A percentile compares a stretch with the other conserved stretches of the same genome.
These are phyloP conservation scores for Gadopsis bispinosus DNA, from an alignment of 2,797 vertebrate species.

Conservation along the genomic window DNA sequence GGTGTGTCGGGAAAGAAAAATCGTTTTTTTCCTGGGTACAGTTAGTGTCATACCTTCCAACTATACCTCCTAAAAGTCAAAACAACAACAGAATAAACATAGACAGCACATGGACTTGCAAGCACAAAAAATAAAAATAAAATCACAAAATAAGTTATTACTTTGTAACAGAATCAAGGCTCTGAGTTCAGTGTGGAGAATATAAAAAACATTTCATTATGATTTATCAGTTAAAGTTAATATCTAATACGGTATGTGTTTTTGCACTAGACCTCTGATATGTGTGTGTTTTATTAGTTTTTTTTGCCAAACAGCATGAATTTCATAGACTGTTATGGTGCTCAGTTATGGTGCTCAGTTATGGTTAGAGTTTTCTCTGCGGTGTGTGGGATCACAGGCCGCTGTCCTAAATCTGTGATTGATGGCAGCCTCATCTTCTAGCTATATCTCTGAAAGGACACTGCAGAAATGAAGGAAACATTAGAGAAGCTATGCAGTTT, in stretches of 20 bases:
- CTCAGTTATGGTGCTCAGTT: too few species aligned
- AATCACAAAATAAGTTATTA: not conserved
- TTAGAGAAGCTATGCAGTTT: not conserved
- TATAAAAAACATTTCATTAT: not conserved
- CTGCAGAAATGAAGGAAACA: slow-evolving; percentile 23
- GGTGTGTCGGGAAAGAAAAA: not conserved
- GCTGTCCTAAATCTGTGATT: slow-evolving; percentile 34
- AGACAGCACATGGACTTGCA: not conserved
- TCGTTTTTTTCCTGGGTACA: not conserved
- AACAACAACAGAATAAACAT: not conserved
- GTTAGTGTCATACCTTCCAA: not conserved
- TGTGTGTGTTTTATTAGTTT: not conserved
- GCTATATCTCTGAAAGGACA: slow-evolving; percentile 11
- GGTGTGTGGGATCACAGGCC: slow-evolving; percentile 7
- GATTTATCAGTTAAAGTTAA: not conserved
- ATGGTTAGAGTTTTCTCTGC: not conserved
- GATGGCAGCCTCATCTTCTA: slow-evolving; percentile 25
- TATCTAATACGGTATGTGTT: not conserved
- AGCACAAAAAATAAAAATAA: not conserved
- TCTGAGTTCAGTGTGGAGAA: not conserved
- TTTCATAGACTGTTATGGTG: not conserved
- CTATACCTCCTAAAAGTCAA: not conserved
- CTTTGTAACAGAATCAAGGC: not conserved
- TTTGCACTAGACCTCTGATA: not conserved
- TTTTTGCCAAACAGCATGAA: slow-evolving; percentile 10